A percentile compares a stretch with the other conserved stretches of the same genome.
Conservation (phyloP, 1,140 invertebrate genomes). For the Pentalonia nigronervosa region DNA sequence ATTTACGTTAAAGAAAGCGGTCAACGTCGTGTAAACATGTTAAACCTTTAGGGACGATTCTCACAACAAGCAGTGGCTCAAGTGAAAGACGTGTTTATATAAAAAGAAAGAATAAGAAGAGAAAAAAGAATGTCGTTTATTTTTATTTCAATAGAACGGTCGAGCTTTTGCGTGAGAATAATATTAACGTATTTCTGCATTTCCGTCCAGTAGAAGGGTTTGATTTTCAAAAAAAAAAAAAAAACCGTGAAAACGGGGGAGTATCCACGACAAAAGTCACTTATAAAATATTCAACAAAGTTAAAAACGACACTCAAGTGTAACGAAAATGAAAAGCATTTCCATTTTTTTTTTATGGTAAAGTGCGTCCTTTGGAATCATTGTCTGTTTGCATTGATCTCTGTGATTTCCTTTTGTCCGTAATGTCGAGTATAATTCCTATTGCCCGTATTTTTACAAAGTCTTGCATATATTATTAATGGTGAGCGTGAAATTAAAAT, state of each 20-base stretch:
- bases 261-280: conserved; percentile 43
- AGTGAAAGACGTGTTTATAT: conserved; percentile 38
- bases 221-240: conserved; percentile 6
- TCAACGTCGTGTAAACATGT: conserved; percentile 41
- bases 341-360: conserved; percentile 39
- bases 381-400: conserved; percentile 37
- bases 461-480: neutral
- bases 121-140: conserved; percentile 38
- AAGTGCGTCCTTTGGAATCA: neutral
- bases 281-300: conserved; percentile 55
- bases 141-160: conserved; percentile 32
- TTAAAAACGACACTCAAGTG: conserved; percentile 33
- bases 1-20: conserved; percentile 10
- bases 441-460: conserved; percentile 19
- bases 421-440: conserved; percentile 15
- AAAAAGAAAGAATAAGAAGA: neutral
- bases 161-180: conserved; percentile 35
- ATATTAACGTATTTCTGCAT: conserved; percentile 48
- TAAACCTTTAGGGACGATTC: conserved; percentile 21
- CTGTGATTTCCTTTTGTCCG: conserved; percentile 14
- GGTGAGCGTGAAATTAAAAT: neutral
- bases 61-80: conserved; percentile 1
- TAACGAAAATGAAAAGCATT: conserved; percentile 47
- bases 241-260: conserved; percentile 31
- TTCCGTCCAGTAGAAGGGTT: conserved; percentile 46